Conservation (phyloP, 2,113 vertebrate species). For the Corynorhinus townsendii region DNA sequence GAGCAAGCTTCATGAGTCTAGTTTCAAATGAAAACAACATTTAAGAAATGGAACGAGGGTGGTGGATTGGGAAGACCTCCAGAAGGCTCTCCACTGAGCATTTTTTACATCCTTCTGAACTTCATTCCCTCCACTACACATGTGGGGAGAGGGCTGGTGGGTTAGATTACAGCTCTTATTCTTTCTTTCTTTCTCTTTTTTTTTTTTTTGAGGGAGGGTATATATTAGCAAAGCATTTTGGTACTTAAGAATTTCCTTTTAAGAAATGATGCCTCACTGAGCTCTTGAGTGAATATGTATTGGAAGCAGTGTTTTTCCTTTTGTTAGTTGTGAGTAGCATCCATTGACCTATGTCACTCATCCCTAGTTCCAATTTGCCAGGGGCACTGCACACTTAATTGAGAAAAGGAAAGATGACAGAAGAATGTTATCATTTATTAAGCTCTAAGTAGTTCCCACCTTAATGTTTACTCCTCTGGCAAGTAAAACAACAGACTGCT, state of each 20-base stretch:
- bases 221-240: not conserved
- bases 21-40: slow-evolving; percentile 63
- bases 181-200: too few species aligned
- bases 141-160: not conserved
- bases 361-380: not conserved
- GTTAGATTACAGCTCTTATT: not conserved
- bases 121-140: not conserved
- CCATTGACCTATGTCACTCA: not conserved
- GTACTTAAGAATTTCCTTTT: not conserved
- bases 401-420: not conserved
- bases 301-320: not conserved
- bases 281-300: not conserved
- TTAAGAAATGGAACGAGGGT: slow-evolving; percentile 17
- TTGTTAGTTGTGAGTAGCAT: not conserved
- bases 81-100: not conserved
- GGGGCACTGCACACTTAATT: not conserved
- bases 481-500: not conserved
- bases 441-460: not conserved
- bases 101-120: slow-evolving; percentile 33
- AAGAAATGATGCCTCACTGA: not conserved
- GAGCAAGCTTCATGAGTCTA: slow-evolving; percentile 59
- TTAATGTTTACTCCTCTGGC: not conserved
- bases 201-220: not conserved
- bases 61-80: slow-evolving; percentile 25
- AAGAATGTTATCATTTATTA: not conserved